Percentiles rank a stretch among this genome's conserved stretches.
Evolutionary conservation across 2,888 invertebrate species (phyloP).

Genomic region (Drosophila kambysellisi): DNA sequence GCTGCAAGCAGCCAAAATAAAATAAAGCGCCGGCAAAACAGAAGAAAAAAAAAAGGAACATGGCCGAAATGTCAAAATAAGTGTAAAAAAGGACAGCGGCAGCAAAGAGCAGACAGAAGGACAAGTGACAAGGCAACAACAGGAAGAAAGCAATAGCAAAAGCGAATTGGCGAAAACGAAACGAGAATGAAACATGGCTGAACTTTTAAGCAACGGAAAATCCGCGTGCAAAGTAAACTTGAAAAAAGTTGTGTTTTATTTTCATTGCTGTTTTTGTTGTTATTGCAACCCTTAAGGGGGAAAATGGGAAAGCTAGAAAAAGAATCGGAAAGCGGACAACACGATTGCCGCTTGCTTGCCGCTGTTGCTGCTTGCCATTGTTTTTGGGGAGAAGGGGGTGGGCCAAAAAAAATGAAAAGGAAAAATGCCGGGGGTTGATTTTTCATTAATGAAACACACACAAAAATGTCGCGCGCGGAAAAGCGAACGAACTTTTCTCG

Average conservation of each 20-base stretch:
- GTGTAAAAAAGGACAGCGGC: conserved; percentile 26
- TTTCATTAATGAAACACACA: conserved; percentile 73
- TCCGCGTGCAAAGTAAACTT: conserved; percentile 70
- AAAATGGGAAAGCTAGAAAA: conserved; percentile 44
- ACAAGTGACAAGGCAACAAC: conserved; percentile 25
- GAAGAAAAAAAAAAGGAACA: conserved; percentile 35
- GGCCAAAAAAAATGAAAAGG: conserved; percentile 3
- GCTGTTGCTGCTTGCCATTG: conserved; percentile 66
- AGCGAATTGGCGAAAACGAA: conserved; percentile 30
- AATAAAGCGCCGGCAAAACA: conserved; percentile 65
- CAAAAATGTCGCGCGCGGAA: conserved; percentile 27
- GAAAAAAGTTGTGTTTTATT: conserved; percentile 49
- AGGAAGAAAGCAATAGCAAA: conserved; percentile 28
- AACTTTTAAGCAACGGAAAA: conserved; percentile 45
- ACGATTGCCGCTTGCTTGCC: conserved; percentile 18
- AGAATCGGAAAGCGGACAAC: conserved; percentile 28
- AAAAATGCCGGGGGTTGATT: conserved; percentile 69
- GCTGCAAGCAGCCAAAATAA: conserved; percentile 30
- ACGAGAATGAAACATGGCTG: conserved; percentile 45
- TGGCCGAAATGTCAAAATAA: conserved; percentile 60
- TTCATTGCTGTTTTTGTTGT: conserved; percentile 29
- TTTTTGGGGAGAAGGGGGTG: conserved; percentile 60
- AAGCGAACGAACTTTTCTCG: conserved; percentile 62
- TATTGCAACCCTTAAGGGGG: conserved; percentile 64
- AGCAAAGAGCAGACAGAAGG: conserved; percentile 23